A percentile compares a stretch with the other conserved stretches of the same genome.
Conservation (phyloP, 2,888 invertebrate species). For the Lordiphosa fenestrarum region DNA sequence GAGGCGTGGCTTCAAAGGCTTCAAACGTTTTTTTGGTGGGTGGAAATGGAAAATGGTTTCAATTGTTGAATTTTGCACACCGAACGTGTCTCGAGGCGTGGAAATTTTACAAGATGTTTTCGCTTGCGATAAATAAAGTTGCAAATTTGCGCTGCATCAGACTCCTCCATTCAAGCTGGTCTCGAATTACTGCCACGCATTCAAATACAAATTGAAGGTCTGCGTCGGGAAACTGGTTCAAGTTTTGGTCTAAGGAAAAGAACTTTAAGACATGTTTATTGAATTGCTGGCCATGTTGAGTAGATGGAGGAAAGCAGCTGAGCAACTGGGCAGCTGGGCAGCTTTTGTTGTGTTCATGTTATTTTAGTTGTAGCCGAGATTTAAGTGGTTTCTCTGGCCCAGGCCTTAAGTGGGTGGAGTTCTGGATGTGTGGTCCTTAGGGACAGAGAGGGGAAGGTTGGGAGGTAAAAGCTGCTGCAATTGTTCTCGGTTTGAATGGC, state of each 20-base stretch:
- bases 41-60: slow-evolving; percentile 65
- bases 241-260: slow-evolving; percentile 22
- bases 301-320: not conserved
- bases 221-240: slow-evolving; percentile 52
- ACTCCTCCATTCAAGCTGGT: slow-evolving; percentile 58
- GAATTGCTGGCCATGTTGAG: slow-evolving; percentile 28
- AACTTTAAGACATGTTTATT: slow-evolving; percentile 70
- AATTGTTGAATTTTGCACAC: slow-evolving; percentile 64
- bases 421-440: slow-evolving; percentile 26
- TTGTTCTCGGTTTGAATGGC: slow-evolving; percentile 31
- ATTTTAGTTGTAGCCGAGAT: slow-evolving; percentile 16
- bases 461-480: slow-evolving; percentile 9
- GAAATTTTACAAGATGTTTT: slow-evolving; percentile 75
- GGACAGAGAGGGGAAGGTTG: slow-evolving; percentile 2
- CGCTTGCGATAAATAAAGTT: slow-evolving; percentile 71
- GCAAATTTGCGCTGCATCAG: slow-evolving; percentile 68
- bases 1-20: slow-evolving; percentile 62
- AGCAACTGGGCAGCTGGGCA: slow-evolving; percentile 1
- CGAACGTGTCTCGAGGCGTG: slow-evolving; percentile 51
- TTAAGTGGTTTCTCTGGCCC: slow-evolving; percentile 18
- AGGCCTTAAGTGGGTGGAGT: slow-evolving; percentile 27
- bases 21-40: slow-evolving; percentile 58
- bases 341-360: slow-evolving; percentile 12
- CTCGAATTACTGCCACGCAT: slow-evolving; percentile 69
- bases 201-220: slow-evolving; percentile 55